Evolutionary conservation across 2,888 invertebrate species (phyloP).

Genomic region (Dendrolimus houi): DNA sequence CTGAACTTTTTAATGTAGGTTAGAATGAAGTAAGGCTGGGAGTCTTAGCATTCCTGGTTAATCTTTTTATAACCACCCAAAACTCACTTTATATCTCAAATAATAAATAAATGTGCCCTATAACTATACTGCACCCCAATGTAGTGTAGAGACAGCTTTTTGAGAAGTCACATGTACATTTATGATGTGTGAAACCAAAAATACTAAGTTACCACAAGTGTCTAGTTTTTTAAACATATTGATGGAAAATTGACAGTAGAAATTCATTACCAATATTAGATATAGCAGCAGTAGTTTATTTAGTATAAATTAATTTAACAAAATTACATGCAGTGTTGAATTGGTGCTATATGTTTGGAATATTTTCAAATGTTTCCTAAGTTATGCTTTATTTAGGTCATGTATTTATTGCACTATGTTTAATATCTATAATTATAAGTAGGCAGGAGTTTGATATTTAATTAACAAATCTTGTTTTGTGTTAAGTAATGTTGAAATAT

Average conservation of each 20-base stretch:
- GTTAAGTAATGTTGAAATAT: no score
- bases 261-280: neutral
- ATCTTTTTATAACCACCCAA: no score
- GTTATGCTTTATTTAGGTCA: neutral
- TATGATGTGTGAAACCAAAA: constrained; percentile 43
- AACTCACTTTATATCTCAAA: no score
- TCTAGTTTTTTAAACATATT: neutral
- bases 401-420: neutral
- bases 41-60: no score
- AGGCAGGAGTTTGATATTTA: neutral
- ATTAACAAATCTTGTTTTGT: no score
- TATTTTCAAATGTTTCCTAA: neutral
- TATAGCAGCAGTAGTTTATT: constrained; percentile 1
- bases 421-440: no score
- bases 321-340: constrained; percentile 27
- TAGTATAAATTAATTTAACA: constrained; percentile 2
- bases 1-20: no score
- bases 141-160: constrained; percentile 34
- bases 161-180: constrained; percentile 37
- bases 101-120: no score
- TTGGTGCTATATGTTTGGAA: constrained; percentile 53
- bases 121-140: no score
- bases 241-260: neutral
- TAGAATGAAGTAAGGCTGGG: no score
- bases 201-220: constrained; percentile 19